Percentiles rank a stretch among this genome's conserved stretches.
Conservation (phyloP, 2,888 invertebrate genomes). For the Ethmia dodecea region DNA sequence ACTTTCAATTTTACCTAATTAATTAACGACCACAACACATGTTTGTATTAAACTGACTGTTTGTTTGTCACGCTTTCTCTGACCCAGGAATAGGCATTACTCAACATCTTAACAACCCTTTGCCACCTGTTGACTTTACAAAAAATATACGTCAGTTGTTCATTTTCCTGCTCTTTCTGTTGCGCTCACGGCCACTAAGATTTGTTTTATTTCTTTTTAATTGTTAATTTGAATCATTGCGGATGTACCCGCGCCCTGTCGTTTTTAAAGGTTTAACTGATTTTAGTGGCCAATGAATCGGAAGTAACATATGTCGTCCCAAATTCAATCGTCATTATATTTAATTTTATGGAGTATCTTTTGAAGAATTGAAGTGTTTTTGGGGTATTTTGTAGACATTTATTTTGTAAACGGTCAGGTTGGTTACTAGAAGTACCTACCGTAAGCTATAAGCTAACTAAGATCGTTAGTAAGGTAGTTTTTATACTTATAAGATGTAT, state of each 20-base stretch:
- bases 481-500: no score
- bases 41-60: slow-evolving; percentile 58
- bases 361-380: no score
- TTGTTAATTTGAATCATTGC: slow-evolving; percentile 53
- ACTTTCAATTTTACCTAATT: slow-evolving; percentile 73
- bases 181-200: slow-evolving; percentile 49
- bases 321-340: slow-evolving; percentile 56
- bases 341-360: slow-evolving; percentile 50
- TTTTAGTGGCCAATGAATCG: slow-evolving; percentile 56
- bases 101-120: slow-evolving; percentile 42
- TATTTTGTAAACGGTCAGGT: no score
- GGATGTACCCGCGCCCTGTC: slow-evolving; percentile 38
- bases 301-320: slow-evolving; percentile 70
- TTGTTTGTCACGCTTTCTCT: slow-evolving; percentile 72
- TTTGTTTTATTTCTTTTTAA: slow-evolving; percentile 78
- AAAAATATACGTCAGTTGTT: slow-evolving; percentile 61
- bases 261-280: slow-evolving; percentile 60
- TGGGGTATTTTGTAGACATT: no score
- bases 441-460: no score
- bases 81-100: slow-evolving; percentile 43
- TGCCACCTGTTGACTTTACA: slow-evolving; percentile 59
- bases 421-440: no score
- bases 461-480: no score
- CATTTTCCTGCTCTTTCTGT: slow-evolving; percentile 48
- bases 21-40: slow-evolving; percentile 70